Conservation (phyloP, 2,888 invertebrate genomes). For the Gortyna flavago region DNA sequence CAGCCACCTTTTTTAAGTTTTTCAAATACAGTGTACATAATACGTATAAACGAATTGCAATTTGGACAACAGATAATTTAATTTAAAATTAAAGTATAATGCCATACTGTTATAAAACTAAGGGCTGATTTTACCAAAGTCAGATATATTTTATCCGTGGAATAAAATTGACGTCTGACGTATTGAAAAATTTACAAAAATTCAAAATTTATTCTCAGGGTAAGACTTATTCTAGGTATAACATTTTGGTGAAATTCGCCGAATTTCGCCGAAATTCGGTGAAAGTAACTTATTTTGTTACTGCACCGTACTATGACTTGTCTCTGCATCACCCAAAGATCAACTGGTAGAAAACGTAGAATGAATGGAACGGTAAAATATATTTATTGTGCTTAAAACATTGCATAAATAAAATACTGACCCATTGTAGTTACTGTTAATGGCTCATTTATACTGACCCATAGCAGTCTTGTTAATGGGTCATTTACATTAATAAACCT, state of each 20-base stretch:
- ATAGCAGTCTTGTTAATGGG: constrained; percentile 1
- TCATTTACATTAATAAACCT: constrained; percentile 10
- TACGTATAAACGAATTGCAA: neutral
- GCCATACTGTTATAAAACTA: neutral
- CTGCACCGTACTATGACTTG: neutral
- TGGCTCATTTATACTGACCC: constrained; percentile 1
- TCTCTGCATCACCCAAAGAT: neutral
- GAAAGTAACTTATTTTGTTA: neutral
- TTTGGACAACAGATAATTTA: neutral
- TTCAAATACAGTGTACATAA: neutral
- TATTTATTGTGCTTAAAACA: neutral
- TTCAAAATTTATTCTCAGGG: too few relatives aligned
- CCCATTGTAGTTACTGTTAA: neutral
- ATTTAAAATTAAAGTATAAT: too few relatives aligned
- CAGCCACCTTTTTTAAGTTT: too few relatives aligned
- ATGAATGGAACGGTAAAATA: neutral
- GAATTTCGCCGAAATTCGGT: neutral
- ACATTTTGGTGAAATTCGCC: neutral
- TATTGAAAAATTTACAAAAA: neutral
- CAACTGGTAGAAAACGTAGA: neutral
- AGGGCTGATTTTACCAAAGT: neutral
- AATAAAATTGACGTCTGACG: neutral
- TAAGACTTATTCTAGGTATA: too few relatives aligned
- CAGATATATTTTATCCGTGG: too few relatives aligned
- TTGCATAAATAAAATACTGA: constrained; percentile 2